phyloP scores from a whole-genome alignment of 2,888 invertebrate species.

The Dolichopus griseipennis region DNA sequence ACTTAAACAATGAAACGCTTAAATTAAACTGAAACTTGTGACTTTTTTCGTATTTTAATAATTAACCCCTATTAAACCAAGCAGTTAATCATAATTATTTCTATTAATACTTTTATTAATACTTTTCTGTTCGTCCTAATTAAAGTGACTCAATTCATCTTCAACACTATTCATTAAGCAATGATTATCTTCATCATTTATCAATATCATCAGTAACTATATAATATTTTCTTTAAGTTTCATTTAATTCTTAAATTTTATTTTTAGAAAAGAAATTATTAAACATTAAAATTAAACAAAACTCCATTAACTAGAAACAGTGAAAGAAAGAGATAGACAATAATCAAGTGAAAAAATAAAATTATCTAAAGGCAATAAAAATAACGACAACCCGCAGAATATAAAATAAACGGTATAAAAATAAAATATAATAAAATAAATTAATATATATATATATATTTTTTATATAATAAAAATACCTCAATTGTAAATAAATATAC shows the following conservation, averaged over 20 bases:
- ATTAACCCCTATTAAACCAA: constrained; percentile 1
- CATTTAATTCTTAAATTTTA: no score
- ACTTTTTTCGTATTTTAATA: background rate
- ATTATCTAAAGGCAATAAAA: background rate
- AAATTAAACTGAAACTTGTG: no score
- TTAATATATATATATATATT: no score
- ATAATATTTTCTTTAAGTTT: no score
- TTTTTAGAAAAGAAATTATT: no score
- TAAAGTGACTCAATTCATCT: background rate
- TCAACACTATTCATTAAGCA: no score
- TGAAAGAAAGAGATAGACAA: background rate
- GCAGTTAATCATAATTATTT: background rate
- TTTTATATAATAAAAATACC: background rate
- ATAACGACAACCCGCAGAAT: background rate
- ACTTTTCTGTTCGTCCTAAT: background rate
- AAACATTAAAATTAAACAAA: no score
- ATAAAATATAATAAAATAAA: background rate
- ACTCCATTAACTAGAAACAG: no score
- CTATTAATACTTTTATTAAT: background rate
- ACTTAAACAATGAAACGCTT: no score
- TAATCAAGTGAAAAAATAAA: background rate
- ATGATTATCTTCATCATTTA: no score
- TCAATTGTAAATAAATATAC: background rate
- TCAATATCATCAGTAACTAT: no score
- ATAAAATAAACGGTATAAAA: background rate